phyloP scores from a whole-genome alignment of 1,140 invertebrate genomes.

The Rhagoletis pomonella region DNA sequence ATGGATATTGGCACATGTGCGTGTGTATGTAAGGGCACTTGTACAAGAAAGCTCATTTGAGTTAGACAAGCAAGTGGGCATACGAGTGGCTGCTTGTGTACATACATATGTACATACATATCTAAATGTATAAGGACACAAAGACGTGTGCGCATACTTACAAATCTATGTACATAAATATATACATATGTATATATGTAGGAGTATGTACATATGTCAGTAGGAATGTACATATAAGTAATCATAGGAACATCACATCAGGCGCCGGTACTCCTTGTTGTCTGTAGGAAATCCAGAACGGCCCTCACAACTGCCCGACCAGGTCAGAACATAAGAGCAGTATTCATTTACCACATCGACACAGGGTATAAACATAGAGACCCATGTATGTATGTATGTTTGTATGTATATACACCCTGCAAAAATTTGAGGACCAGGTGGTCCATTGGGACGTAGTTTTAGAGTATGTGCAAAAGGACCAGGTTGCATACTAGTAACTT shows the following conservation, averaged over 20 bases:
- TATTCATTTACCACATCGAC: not conserved
- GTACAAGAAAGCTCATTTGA: constrained; percentile 51
- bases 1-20: constrained; percentile 26
- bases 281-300: not conserved
- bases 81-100: not conserved
- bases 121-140: not conserved
- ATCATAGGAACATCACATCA: too few relatives aligned
- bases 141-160: not conserved
- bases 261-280: not conserved
- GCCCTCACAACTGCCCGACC: not conserved
- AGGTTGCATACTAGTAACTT: too few relatives aligned
- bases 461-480: too few relatives aligned
- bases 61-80: constrained; percentile 40
- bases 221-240: not conserved
- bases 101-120: not conserved
- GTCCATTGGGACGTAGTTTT: too few relatives aligned
- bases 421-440: too few relatives aligned
- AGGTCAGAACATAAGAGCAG: constrained; percentile 2
- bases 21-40: not conserved
- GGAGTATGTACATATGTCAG: not conserved
- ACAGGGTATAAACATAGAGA: not conserved
- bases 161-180: not conserved
- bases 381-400: not conserved
- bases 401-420: too few relatives aligned
- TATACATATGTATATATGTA: not conserved